These are phyloP conservation scores for Lagopus muta DNA, from an alignment of 2,113 vertebrate genomes.

Conservation along the genomic window DNA sequence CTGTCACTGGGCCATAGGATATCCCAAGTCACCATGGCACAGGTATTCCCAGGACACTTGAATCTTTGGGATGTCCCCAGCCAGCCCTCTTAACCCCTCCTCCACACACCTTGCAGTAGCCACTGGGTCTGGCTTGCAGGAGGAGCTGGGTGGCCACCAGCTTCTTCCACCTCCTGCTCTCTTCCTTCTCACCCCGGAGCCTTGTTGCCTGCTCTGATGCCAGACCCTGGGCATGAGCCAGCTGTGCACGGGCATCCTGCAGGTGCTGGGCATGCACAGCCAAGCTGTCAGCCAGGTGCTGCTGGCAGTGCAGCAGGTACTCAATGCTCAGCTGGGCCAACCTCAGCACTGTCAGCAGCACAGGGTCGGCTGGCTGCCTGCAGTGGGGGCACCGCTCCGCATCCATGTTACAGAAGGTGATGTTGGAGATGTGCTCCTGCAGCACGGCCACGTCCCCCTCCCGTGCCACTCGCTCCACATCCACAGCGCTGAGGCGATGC, in stretches of 20 bases:
- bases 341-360: constrained; percentile 79
- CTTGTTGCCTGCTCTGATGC: constrained; percentile 46
- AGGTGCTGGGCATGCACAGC: constrained; percentile 63
- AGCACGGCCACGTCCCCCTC: constrained; percentile 77
- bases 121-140: constrained; percentile 68
- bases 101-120: constrained; percentile 74
- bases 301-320: constrained; percentile 83
- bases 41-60: neutral
- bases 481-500: constrained; percentile 76
- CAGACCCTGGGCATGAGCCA: constrained; percentile 22
- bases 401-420: constrained; percentile 81
- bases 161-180: constrained; percentile 76
- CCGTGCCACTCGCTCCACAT: constrained; percentile 76
- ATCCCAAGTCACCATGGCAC: neutral
- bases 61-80: neutral
- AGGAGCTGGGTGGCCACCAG: constrained; percentile 75
- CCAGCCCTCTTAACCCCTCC: neutral
- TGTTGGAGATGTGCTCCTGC: constrained; percentile 73
- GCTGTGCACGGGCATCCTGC: constrained; percentile 46
- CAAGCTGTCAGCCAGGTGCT: constrained; percentile 70
- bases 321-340: constrained; percentile 83
- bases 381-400: constrained; percentile 77
- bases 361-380: constrained; percentile 64
- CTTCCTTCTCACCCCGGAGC: constrained; percentile 68
- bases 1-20: neutral